These are phyloP conservation scores for Austrofundulus limnaeus DNA, from an alignment of 2,113 vertebrate species.

Conservation along the genomic window DNA sequence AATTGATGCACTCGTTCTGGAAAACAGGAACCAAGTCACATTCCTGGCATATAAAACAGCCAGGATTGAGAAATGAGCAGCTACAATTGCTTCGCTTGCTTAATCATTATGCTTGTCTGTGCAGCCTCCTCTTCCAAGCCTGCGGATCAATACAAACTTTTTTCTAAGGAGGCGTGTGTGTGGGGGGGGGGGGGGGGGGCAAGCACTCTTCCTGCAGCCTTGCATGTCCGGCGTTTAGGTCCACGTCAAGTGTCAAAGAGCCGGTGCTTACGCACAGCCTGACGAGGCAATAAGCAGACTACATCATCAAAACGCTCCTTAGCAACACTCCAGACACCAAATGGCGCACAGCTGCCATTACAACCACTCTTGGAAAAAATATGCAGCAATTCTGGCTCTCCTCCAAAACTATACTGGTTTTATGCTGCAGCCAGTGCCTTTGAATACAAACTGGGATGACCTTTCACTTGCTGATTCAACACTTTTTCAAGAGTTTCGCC, in stretches of 20 bases:
- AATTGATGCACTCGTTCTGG: conserved; percentile 70
- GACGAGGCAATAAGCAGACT: conserved; percentile 45
- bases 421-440: conserved; percentile 24
- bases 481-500: neutral
- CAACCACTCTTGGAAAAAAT: conserved; percentile 42
- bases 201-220: conserved; percentile 42
- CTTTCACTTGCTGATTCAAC: conserved; percentile 18
- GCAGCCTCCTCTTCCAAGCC: conserved; percentile 51
- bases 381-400: conserved; percentile 26
- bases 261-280: conserved; percentile 54
- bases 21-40: conserved; percentile 71
- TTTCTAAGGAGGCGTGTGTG: conserved; percentile 10
- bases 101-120: conserved; percentile 52
- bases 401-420: conserved; percentile 18
- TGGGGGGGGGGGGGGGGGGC: conserved; percentile 26
- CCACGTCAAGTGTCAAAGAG: conserved; percentile 52
- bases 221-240: conserved; percentile 58
- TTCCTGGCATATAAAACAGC: conserved; percentile 30
- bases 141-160: conserved; percentile 70
- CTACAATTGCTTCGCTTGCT: conserved; percentile 52
- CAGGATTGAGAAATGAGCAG: conserved; percentile 45
- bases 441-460: conserved; percentile 33
- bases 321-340: conserved; percentile 50
- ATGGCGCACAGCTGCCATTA: conserved; percentile 59
- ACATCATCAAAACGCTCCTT: conserved; percentile 56